Conservation (phyloP, 92 coral and sea anemone species). For the Phymanthus crucifer region DNA sequence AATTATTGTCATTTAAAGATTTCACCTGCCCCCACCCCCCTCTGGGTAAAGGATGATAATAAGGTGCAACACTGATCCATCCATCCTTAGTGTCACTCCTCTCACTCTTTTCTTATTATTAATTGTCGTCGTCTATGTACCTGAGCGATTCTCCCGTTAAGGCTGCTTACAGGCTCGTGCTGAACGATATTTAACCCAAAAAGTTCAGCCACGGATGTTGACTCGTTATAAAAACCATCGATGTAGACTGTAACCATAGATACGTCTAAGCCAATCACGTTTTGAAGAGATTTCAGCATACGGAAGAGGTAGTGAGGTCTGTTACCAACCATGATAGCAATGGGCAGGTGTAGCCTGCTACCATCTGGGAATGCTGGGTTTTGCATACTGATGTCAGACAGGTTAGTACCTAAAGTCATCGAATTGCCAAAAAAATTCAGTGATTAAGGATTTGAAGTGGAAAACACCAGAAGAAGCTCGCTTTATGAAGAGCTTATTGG, state of each 20-base stretch:
- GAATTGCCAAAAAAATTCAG: neutral
- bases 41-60: too few species aligned
- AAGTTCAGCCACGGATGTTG: slow-evolving; percentile 60
- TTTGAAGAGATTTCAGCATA: slow-evolving; percentile 71
- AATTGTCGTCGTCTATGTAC: slow-evolving; percentile 22
- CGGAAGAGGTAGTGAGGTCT: slow-evolving; percentile 76
- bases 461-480: too few species aligned
- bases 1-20: too few species aligned
- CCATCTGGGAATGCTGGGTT: slow-evolving; percentile 71
- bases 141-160: slow-evolving; percentile 71
- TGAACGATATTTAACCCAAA: slow-evolving; percentile 59
- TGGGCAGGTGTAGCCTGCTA: slow-evolving; percentile 56
- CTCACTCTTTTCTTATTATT: too few species aligned
- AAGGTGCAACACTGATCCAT: too few species aligned
- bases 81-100: too few species aligned
- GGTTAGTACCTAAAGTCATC: slow-evolving; percentile 41
- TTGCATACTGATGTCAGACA: slow-evolving; percentile 35
- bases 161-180: slow-evolving; percentile 59
- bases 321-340: slow-evolving; percentile 74
- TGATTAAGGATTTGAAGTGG: too few species aligned
- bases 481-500: too few species aligned
- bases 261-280: slow-evolving; percentile 67
- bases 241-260: slow-evolving; percentile 73
- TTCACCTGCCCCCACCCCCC: too few species aligned
- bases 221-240: slow-evolving; percentile 75